Base-by-base conservation (phyloP, 2,888 invertebrate species). In the Lithophane ornitopus region DNA sequence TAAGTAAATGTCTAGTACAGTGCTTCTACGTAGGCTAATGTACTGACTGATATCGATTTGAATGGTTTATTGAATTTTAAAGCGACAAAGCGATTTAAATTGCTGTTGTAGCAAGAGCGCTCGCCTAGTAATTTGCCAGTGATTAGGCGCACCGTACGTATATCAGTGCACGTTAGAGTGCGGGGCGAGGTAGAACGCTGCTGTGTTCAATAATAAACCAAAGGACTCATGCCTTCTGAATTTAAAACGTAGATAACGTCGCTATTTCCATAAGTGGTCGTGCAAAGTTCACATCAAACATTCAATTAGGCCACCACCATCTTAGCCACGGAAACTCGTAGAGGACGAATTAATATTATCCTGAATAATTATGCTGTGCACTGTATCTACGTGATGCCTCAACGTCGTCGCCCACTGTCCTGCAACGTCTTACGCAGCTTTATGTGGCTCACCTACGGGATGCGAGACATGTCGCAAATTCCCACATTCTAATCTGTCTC, bases 1-100 rank as follows among this genome's bases (percentile, higher is more conserved):
- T 34, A 34, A 34, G 22, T 8, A 58, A 19, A 71, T 58, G 39
- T 58, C 49, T 61, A 77, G 41, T 14, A 8, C 12, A 67, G 54
- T 41, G 34, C 34, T 14, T 12, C 39, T 66, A 49, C 58, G 52
- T 75, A 66, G 63, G 52, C 80, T 80, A 72, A 56, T 28, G 76
- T 62, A 78, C 78, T 41, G 46, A 14, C 56, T n/a, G 58, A 62
- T 83, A 79, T 69, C 70, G 71, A 79, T 71, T 79, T 68, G 65
- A 83, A 79, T 69, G 7, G 44, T 62, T 58, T 62, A 83, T 82
- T 82, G 70, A 56, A 75, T 82, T 71, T 41, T 75, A 58, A 65
- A 86, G 81, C 58, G 46, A 80, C 84, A 62, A 61, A 70, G 58
- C 46, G 16, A 65, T 59, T 49, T 65, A 39, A 63, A 65, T 67